A percentile compares a stretch with the other conserved stretches of the same genome.
Evolutionary conservation across 2,113 vertebrate genomes (phyloP).

Genomic region (Ceyx cyanopectus): DNA sequence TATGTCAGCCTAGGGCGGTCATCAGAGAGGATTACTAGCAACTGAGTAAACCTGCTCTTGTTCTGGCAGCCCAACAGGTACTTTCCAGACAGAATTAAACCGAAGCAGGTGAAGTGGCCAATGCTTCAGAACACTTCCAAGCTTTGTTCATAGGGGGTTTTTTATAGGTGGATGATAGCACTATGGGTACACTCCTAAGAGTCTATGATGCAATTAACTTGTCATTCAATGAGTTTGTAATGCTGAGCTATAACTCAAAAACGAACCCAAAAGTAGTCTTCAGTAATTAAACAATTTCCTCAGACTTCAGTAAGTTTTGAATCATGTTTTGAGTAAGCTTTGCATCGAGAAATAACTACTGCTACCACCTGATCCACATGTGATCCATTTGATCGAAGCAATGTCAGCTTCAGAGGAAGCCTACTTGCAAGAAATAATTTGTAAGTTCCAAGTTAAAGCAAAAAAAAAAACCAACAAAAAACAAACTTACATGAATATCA

Average conservation of each 20-base stretch:
- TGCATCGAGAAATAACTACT: background rate
- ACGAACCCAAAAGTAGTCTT: background rate
- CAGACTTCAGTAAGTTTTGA: background rate
- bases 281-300: background rate
- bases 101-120: background rate
- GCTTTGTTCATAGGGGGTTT: background rate
- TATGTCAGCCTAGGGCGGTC: background rate
- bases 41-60: background rate
- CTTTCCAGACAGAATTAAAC: background rate
- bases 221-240: background rate
- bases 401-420: background rate
- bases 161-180: background rate
- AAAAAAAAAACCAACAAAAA: background rate
- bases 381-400: background rate
- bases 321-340: background rate
- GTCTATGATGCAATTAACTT: background rate
- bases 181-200: background rate
- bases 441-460: background rate
- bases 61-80: background rate
- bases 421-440: background rate
- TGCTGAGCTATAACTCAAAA: background rate
- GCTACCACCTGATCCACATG: background rate
- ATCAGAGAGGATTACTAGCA: background rate
- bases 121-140: background rate
- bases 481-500: background rate